Evolutionary conservation across 2,888 invertebrate species (phyloP).

Genomic region (Zygaena filipendulae): DNA sequence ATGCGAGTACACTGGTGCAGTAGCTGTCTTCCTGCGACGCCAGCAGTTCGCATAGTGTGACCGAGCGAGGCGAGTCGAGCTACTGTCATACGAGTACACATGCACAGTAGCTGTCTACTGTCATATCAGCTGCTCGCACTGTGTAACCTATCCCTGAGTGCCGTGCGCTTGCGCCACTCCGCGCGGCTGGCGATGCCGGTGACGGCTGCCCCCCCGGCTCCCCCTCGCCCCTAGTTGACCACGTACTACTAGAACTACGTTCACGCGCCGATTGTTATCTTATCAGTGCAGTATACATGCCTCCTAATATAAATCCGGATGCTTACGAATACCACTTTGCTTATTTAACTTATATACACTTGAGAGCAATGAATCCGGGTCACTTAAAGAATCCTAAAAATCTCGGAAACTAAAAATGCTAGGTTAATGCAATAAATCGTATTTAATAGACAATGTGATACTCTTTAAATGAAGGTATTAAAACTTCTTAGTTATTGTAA

Average conservation of each 20-base stretch:
- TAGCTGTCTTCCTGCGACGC: too few species aligned
- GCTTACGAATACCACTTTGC: not conserved
- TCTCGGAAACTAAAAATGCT: too few species aligned
- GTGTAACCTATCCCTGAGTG: conserved; percentile 3
- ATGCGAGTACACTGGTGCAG: conserved; percentile 10
- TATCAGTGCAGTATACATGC: too few species aligned
- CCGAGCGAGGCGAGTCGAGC: conserved; percentile 4
- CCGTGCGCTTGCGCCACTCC: conserved; percentile 5
- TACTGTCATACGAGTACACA: conserved; percentile 4
- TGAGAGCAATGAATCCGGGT: too few species aligned
- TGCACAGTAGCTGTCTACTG: conserved; percentile 1
- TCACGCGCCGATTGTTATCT: conserved; percentile 7
- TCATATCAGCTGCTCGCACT: conserved; percentile 2
- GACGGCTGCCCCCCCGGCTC: not conserved
- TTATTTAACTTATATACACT: conserved; percentile 4
- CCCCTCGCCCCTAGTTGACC: not conserved
- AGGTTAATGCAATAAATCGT: too few species aligned
- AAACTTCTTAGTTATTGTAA: too few species aligned
- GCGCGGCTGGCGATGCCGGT: not conserved
- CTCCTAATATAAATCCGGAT: not conserved
- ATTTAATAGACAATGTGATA: too few species aligned
- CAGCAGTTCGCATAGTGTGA: conserved; percentile 6
- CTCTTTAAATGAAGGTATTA: too few species aligned
- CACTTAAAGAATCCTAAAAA: too few species aligned
- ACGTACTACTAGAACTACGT: too few species aligned